A percentile compares a stretch with the other conserved stretches of the same genome.
Conservation (phyloP, 2,113 vertebrate genomes). For the Entelurus aequoreus region DNA sequence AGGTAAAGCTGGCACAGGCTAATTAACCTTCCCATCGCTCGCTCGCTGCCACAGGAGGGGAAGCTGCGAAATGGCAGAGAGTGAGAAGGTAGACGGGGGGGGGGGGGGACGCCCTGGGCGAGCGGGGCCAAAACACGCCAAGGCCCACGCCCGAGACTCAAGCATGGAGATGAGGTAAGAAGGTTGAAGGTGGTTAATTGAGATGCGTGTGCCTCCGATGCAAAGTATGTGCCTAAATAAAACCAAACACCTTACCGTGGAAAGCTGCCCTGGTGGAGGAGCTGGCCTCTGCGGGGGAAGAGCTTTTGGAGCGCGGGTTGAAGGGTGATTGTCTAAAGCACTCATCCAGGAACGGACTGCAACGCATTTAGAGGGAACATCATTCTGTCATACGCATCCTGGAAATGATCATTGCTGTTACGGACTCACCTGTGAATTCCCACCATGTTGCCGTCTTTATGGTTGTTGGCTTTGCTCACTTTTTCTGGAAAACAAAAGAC, state of each 20-base stretch:
- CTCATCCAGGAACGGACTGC: slow-evolving; percentile 94
- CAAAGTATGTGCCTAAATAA: neutral
- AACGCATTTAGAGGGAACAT: slow-evolving; percentile 12
- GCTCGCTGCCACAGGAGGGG: slow-evolving; percentile 54
- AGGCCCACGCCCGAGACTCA: slow-evolving; percentile 23
- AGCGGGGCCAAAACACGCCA: slow-evolving; percentile 44
- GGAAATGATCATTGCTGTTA: no score
- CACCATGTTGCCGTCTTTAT: slow-evolving; percentile 85
- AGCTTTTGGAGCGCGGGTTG: slow-evolving; percentile 90
- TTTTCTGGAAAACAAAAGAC: slow-evolving; percentile 77
- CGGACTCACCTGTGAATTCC: slow-evolving; percentile 83
- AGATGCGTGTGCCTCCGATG: slow-evolving; percentile 8
- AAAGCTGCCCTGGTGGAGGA: slow-evolving; percentile 78
- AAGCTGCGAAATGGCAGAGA: slow-evolving; percentile 18
- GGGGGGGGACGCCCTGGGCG: slow-evolving; percentile 55
- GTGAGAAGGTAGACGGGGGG: slow-evolving; percentile 21
- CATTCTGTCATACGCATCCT: no score
- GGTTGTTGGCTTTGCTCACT: slow-evolving; percentile 97
- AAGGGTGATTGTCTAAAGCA: slow-evolving; percentile 98
- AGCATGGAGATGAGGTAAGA: slow-evolving; percentile 6
- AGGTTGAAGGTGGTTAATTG: slow-evolving; percentile 20
- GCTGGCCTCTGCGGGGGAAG: slow-evolving; percentile 80
- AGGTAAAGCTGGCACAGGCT: slow-evolving; percentile 71
- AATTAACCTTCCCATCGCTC: slow-evolving; percentile 73
- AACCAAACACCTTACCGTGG: slow-evolving; percentile 73